A percentile compares a stretch with the other conserved stretches of the same genome.
phyloP scores from a whole-genome alignment of 2,888 invertebrate genomes.

The Bombylius discolor region DNA sequence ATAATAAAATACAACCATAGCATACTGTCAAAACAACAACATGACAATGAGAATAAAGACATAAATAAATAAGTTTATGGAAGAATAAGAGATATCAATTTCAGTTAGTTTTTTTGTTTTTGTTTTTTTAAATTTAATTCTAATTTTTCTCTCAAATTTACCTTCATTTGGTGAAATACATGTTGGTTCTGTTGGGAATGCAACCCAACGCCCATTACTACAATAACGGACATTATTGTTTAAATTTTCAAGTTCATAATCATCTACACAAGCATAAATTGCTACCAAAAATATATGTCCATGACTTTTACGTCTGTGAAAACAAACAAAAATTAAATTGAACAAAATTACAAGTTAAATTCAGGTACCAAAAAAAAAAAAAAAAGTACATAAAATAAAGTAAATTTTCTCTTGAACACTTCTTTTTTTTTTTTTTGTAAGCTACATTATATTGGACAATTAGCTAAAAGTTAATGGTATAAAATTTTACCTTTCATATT shows the following conservation, averaged over 20 bases:
- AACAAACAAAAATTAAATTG: background rate
- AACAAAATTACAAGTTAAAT: background rate
- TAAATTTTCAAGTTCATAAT: slow-evolving; percentile 38
- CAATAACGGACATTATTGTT: slow-evolving; percentile 43
- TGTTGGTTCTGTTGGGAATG: slow-evolving; percentile 44
- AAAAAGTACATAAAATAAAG: background rate
- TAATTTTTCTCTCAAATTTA: background rate
- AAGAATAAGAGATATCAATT: too few relatives aligned
- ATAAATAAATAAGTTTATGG: too few relatives aligned
- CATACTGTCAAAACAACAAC: too few relatives aligned
- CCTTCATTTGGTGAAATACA: slow-evolving; percentile 27
- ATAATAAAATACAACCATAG: too few relatives aligned
- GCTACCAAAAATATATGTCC: slow-evolving; percentile 43
- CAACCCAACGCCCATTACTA: slow-evolving; percentile 44
- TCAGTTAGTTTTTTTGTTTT: too few relatives aligned
- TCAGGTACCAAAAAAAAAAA: background rate
- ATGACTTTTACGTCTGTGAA: slow-evolving; percentile 24
- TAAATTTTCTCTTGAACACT: too few relatives aligned
- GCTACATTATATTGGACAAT: too few relatives aligned
- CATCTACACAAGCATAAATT: slow-evolving; percentile 42
- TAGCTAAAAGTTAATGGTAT: too few relatives aligned
- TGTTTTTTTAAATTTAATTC: background rate
- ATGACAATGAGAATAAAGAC: too few relatives aligned
- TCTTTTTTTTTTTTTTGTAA: too few relatives aligned
- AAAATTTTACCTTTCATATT: slow-evolving; percentile 25